Percentiles rank a stretch among this genome's conserved stretches.
Evolutionary conservation across 2,113 vertebrate species (phyloP).

Genomic region (Lontra canadensis): DNA sequence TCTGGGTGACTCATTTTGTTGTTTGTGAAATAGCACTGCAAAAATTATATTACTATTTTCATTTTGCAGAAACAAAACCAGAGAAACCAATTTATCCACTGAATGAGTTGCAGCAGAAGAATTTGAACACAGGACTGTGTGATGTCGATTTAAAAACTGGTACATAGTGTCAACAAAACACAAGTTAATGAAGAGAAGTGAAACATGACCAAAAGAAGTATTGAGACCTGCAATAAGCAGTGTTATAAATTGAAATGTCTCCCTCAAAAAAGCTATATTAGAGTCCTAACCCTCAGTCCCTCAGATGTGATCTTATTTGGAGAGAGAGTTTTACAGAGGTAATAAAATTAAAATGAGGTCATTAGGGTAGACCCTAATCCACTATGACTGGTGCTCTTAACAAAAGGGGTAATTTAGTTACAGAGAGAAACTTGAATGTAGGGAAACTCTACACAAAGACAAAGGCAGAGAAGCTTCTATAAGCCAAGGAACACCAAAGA

Average conservation of each 20-base stretch:
- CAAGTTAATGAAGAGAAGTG: background rate
- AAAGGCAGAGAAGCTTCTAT: background rate
- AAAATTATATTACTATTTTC: background rate
- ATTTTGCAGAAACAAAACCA: background rate
- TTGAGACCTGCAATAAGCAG: background rate
- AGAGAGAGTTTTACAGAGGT: background rate
- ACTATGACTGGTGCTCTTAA: background rate
- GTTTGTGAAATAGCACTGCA: background rate
- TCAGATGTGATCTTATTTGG: background rate
- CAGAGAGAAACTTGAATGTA: background rate
- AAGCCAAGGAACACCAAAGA: background rate
- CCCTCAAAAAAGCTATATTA: background rate
- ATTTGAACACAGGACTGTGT: background rate
- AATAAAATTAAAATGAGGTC: background rate
- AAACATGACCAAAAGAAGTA: background rate
- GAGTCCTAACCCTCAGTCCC: background rate
- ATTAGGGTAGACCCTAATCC: background rate
- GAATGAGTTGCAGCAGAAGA: background rate
- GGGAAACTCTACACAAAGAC: background rate
- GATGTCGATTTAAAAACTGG: background rate
- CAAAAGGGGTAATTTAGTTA: background rate
- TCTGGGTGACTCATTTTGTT: background rate
- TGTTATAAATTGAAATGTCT: background rate
- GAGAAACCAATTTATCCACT: background rate
- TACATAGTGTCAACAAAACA: background rate